Evolutionary conservation across 2,113 vertebrate genomes (phyloP), one percentile per base, ranked within the genome.

Genomic region (Hemiprocne comata): DNA sequence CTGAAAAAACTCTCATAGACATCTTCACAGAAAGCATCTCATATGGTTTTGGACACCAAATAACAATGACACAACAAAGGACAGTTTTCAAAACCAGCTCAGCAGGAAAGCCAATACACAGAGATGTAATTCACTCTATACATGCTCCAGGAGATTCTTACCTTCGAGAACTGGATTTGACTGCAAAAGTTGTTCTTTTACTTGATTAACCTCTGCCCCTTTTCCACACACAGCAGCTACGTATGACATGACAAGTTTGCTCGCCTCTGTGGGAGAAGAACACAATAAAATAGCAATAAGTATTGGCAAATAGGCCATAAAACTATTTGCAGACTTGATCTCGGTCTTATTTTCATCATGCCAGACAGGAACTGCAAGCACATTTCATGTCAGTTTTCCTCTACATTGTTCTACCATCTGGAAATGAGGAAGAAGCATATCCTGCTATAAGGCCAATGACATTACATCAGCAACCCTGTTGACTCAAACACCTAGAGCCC

Each of bases 191-290:
- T 99, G 99, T 94, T 99, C 99, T 97, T 99, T 99, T 44, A 99
- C 99, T 98, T 99, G 99, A 92, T 99, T 99, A 83, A 99, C 99
- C 97, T 99, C 99, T 65, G 99, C 98, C 90, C 99, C 99, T 98
- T 99, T 99, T 95, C 99, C 99, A 97, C 99, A 99, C 94, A 99
- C 99, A 23, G 99, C 99, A 69, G 99, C 99, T 90, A 99, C 99
- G 21, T 99, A 99, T 64, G 99, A 99, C 99, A 99, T 99, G 90
- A 99, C 99, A 97, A 99, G 98, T 97, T 99, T 99, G 98, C 99
- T 99, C 57, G 99, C 99, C 98, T 99, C 99, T 99, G 98, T 34
- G 36, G 21, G 54, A 38, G 18, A 10, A 96, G 9, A 95, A 42
- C 40, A 87, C 98, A 98, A 88, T 90, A 64, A 97, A 93, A 96